Percentiles rank a stretch among this genome's conserved stretches.
Evolutionary conservation across 2,888 invertebrate species (phyloP).

Genomic region (Microctonus aethiopoides): DNA sequence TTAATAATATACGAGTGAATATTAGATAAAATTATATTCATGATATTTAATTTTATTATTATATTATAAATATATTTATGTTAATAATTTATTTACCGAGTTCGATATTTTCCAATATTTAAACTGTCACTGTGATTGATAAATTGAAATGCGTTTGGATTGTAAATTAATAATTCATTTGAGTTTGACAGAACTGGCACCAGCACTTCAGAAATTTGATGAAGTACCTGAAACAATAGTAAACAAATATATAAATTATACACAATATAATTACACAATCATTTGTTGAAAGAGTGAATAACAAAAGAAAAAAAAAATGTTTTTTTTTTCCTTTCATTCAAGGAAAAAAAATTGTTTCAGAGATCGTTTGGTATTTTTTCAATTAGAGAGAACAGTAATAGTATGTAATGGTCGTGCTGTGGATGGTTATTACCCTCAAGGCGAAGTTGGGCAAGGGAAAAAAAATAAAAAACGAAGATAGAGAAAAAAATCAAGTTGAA

Average conservation of each 20-base stretch:
- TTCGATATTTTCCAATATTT: constrained; percentile 77
- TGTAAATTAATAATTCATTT: constrained; percentile 75
- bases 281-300: neutral
- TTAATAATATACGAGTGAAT: no score
- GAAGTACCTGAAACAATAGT: constrained; percentile 76
- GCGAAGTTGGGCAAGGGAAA: neutral
- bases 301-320: constrained; percentile 6
- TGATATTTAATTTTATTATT: no score
- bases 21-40: no score
- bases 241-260: no score
- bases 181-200: constrained; percentile 78
- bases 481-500: constrained; percentile 45
- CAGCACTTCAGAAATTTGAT: constrained; percentile 88
- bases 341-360: constrained; percentile 1
- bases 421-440: constrained; percentile 24
- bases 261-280: neutral
- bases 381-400: constrained; percentile 25
- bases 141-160: constrained; percentile 85
- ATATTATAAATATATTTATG: neutral
- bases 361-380: constrained; percentile 29
- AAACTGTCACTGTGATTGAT: constrained; percentile 81
- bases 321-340: neutral
- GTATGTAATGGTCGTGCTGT: constrained; percentile 21
- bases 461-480: neutral
- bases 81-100: constrained; percentile 72